Conservation (phyloP, 2,797 vertebrate genomes). For the Halcyon smyrnensis region DNA sequence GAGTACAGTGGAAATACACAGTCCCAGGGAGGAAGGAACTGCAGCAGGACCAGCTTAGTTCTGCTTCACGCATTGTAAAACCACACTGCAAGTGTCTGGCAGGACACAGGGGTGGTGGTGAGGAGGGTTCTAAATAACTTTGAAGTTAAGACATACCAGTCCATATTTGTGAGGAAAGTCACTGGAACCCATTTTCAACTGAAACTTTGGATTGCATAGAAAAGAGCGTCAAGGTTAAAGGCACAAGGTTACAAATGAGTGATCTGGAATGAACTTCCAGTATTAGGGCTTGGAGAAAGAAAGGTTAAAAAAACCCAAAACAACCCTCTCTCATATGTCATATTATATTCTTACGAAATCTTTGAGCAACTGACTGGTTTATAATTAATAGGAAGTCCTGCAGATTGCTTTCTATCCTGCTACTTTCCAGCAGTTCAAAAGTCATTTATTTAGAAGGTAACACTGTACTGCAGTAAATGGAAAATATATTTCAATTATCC, state of each 20-base stretch:
- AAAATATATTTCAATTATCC: not conserved
- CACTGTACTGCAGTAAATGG: not conserved
- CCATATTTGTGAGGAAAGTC: not conserved
- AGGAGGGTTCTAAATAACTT: not conserved
- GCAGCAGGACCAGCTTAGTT: slow-evolving; percentile 9
- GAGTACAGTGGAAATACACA: not conserved
- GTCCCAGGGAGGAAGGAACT: not conserved
- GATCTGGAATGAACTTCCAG: not conserved
- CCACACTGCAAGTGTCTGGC: not conserved
- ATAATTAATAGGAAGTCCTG: not conserved
- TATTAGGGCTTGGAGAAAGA: not conserved
- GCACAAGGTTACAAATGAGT: not conserved
- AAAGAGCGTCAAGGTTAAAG: not conserved
- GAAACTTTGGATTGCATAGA: not conserved
- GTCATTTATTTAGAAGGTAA: not conserved
- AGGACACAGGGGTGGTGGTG: too few relatives aligned
- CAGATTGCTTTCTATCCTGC: not conserved
- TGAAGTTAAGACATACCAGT: not conserved
- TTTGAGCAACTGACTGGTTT: not conserved
- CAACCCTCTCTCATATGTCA: not conserved
- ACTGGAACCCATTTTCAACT: not conserved
- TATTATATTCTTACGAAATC: not conserved
- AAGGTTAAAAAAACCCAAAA: not conserved
- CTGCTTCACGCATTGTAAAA: not conserved
- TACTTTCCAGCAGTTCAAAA: not conserved